These are phyloP conservation scores for Phalanger gymnotis DNA, from an alignment of 2,797 vertebrate species.

Conservation along the genomic window DNA sequence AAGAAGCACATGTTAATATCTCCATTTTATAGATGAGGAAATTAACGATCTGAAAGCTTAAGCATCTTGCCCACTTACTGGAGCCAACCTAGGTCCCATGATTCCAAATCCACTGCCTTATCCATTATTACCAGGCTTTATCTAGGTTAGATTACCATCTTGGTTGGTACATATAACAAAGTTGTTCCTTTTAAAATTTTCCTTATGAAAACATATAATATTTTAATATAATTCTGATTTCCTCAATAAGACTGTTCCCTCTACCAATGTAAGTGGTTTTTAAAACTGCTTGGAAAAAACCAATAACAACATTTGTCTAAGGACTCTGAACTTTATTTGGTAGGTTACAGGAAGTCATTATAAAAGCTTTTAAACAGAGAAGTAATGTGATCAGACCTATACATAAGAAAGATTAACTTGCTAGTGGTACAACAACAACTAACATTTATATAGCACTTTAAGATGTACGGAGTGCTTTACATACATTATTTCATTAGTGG, in stretches of 20 bases:
- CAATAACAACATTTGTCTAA: background rate
- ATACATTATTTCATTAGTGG: background rate
- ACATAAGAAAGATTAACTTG: background rate
- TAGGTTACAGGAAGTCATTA: background rate
- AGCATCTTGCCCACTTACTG: too few species aligned
- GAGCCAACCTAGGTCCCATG: too few species aligned
- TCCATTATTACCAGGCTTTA: background rate
- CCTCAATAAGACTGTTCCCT: background rate
- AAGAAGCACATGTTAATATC: too few species aligned
- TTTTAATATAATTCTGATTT: background rate
- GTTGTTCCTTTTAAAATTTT: background rate
- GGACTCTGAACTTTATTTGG: background rate
- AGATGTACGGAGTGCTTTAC: background rate
- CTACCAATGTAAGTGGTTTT: background rate
- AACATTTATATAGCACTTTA: background rate
- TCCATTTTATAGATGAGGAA: too few species aligned
- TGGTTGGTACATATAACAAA: background rate
- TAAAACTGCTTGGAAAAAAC: background rate
- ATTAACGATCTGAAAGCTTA: too few species aligned
- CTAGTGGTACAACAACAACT: background rate
- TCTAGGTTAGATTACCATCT: background rate
- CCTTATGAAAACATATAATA: background rate
- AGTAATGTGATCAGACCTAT: background rate
- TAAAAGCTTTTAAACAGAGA: background rate
- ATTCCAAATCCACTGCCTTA: too few species aligned